Evolutionary conservation across 2,888 invertebrate genomes (phyloP).

Genomic region (Baccha elongata): DNA sequence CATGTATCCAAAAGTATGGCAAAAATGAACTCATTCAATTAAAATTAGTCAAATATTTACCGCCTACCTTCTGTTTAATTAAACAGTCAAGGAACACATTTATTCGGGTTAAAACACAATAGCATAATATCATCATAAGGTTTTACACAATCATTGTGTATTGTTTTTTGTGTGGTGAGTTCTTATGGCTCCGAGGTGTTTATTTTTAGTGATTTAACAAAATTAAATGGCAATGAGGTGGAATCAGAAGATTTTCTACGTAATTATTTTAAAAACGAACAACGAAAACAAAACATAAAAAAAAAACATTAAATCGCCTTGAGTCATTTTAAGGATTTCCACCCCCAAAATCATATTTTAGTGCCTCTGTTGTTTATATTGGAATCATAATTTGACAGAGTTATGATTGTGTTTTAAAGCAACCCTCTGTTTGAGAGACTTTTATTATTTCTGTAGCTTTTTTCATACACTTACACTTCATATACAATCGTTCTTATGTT

Average conservation of each 20-base stretch:
- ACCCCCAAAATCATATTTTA: constrained; percentile 35
- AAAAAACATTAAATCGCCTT: constrained; percentile 51
- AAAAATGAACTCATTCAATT: constrained; percentile 66
- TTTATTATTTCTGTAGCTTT: constrained; percentile 60
- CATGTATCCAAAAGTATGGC: constrained; percentile 15
- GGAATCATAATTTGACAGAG: constrained; percentile 62
- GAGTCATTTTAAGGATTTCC: constrained; percentile 54
- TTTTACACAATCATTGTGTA: constrained; percentile 5
- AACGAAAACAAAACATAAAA: constrained; percentile 29
- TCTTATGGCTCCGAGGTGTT: constrained; percentile 75
- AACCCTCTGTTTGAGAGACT: constrained; percentile 30
- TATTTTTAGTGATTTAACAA: constrained; percentile 80
- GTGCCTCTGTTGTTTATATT: constrained; percentile 44
- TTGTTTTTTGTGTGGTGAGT: constrained; percentile 20
- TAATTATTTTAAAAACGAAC: constrained; percentile 68
- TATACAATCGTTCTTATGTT: constrained; percentile 4
- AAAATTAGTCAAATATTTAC: constrained; percentile 68
- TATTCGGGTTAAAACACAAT: constrained; percentile 50
- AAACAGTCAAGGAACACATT: constrained; percentile 19
- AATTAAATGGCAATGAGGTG: constrained; percentile 82
- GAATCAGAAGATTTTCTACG: constrained; percentile 82
- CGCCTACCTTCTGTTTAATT: constrained; percentile 56
- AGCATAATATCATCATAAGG: too few relatives aligned
- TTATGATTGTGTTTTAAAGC: constrained; percentile 46
- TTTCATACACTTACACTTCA: constrained; percentile 18